Percentiles rank a stretch among this genome's conserved stretches.
Conservation (phyloP, 2,888 invertebrate genomes). For the Lepidochrysops patricia region DNA sequence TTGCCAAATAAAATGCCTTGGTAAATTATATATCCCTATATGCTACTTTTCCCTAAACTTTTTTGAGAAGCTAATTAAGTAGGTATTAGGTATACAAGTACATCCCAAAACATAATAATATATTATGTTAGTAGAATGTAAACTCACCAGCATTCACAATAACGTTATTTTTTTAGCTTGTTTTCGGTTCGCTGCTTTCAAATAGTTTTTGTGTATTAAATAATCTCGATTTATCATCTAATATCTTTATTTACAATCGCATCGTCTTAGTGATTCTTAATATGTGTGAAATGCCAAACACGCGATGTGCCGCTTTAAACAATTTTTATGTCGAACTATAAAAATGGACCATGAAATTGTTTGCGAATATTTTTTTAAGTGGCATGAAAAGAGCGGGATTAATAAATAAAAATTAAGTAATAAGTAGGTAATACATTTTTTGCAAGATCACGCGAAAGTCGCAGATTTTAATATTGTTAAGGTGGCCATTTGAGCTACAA, state of each 20-base stretch:
- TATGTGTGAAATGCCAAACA: slow-evolving; percentile 42
- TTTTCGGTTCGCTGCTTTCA: neutral
- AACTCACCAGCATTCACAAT: neutral
- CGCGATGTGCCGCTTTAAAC: slow-evolving; percentile 34
- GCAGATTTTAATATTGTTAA: no score
- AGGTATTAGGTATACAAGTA: no score
- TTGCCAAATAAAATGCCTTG: neutral
- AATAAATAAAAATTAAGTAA: no score
- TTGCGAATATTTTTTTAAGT: neutral
- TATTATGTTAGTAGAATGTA: no score
- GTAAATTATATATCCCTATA: no score
- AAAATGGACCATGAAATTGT: neutral
- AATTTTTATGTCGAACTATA: slow-evolving; percentile 30
- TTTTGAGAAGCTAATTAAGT: no score
- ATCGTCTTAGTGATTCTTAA: slow-evolving; percentile 41
- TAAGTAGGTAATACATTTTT: no score
- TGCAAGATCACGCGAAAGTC: no score
- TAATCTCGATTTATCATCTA: slow-evolving; percentile 13
- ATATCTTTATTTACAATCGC: slow-evolving; percentile 29
- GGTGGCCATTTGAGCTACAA: no score
- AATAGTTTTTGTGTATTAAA: neutral
- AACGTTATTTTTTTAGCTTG: neutral
- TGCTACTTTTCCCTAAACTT: no score
- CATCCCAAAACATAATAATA: no score
- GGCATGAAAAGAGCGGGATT: neutral